Evolutionary conservation across 2,113 vertebrate genomes (phyloP), one percentile per base, ranked within the genome.

Genomic region (Tragelaphus scriptus): DNA sequence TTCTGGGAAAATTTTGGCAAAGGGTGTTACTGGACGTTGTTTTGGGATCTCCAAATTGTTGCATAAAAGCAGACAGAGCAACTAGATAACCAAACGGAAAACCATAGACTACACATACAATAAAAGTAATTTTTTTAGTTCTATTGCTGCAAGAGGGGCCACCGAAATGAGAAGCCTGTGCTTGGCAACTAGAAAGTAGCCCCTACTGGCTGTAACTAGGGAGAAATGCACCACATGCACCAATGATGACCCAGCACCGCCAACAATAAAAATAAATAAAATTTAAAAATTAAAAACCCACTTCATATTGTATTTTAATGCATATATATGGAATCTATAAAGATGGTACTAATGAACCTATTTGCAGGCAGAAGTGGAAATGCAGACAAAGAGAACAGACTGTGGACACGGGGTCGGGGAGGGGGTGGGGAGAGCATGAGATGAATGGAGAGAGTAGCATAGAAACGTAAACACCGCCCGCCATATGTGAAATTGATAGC

Each of bases 401-500:
- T 44, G 26, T 4, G 11, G 71, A 26, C 36, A 7, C 2, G 1
- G 10, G 71, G 23, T 26, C 49, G 12, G 40, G 36, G 36, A 77
- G 5, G 6, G n/a, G n/a, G 9, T 19, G 32, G 19, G n/a, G 19
- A 71, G 71, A 77, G 71, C 36, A 44, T 44, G 6, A 23, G 23
- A 44, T 44, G 23, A 77, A 77, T 14, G 36, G 6, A 77, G 71
- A 77, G 12, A 44, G 71, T 44, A 44, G 23, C 71, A 44, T 14
- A 44, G 36, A 77, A 26, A 14, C 71, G 13, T 26, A 44, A 14
- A 44, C 71, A 44, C 40, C 0, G 0, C 40, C 40, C 0, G 0
- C 40, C 40, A 15, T 77, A 26, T 26, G 71, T 77, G 40, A 77
- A 44, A 26, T 7, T 26, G 23, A 44, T 26, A 26, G 12, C 71